Percentiles rank a stretch among this genome's conserved stretches.
phyloP scores from a whole-genome alignment of 2,888 invertebrate genomes.

The Cinara cedri region DNA sequence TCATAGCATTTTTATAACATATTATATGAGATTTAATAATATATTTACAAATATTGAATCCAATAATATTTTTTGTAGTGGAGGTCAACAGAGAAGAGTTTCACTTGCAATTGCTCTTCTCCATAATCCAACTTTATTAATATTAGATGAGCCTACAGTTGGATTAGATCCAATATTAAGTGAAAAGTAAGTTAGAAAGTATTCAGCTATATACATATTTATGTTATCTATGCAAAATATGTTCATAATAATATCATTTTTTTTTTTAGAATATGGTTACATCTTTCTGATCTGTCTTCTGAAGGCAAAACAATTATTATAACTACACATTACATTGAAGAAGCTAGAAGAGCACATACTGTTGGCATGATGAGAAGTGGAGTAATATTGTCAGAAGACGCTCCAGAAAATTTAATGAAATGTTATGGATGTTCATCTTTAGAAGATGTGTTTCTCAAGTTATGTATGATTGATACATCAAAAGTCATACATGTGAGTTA shows the following conservation, averaged over 20 bases:
- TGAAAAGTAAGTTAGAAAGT: slow-evolving; percentile 70
- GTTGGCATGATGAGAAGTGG: slow-evolving; percentile 66
- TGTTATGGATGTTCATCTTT: slow-evolving; percentile 62
- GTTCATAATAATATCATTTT: no score
- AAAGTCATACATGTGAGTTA: slow-evolving; percentile 46
- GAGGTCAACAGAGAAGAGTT: slow-evolving; percentile 88
- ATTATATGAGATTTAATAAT: no score
- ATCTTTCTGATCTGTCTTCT: slow-evolving; percentile 64
- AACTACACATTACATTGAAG: slow-evolving; percentile 68
- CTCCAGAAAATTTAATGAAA: slow-evolving; percentile 63
- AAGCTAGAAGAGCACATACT: slow-evolving; percentile 76
- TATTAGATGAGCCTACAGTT: slow-evolving; percentile 93
- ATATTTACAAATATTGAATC: not conserved
- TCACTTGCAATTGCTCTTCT: slow-evolving; percentile 88
- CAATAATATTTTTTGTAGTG: slow-evolving; percentile 63
- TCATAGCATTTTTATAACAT: no score
- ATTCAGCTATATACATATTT: no score
- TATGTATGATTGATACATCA: slow-evolving; percentile 59
- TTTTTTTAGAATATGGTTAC: slow-evolving; percentile 65
- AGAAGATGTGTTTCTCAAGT: slow-evolving; percentile 66
- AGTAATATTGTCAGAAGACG: slow-evolving; percentile 65
- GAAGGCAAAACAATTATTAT: slow-evolving; percentile 64
- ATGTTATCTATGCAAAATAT: no score
- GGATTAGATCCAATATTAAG: slow-evolving; percentile 88
- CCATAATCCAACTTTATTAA: slow-evolving; percentile 85